Evolutionary conservation across 1,140 invertebrate genomes (phyloP), one percentile per base, ranked within the genome.

Genomic region (Drosophila sechellia): DNA sequence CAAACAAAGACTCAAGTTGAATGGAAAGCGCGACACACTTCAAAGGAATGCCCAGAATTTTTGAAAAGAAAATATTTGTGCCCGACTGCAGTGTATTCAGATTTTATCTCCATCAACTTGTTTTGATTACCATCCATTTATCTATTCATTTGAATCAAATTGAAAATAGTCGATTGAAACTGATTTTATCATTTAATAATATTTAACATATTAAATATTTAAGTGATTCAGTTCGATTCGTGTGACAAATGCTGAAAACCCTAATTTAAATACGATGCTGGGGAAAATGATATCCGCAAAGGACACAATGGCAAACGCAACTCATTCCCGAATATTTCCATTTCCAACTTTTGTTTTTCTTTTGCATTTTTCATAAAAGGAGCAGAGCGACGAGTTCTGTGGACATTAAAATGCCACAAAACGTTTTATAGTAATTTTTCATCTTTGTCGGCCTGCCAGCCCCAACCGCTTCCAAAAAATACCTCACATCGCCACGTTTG

Each of bases 371-470:
- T 85, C 64, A 73, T 83, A 79, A 76, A 76, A 55, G 71, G 25
- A 46, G 49, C 49, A 64, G 49, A 64, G 65, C 54, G 55, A 72
- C 74, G 81, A 75, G 63, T 87, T 75, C 71, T 78, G 83, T 86
- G 81, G 81, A 86, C 86, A 90, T 90, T 90, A 86, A 81, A 85
- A 90, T 90, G 87, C 86, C 87, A 83, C 87, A 90, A 90, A 90
- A 83, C 87, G 86, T 90, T 90, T 90, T 81, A 90, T 90, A 90
- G 86, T 90, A 90, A 90, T 90, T 90, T 90, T 90, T 90, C 86
- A 90, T 85, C 72, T 86, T 90, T 83, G 31, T 84, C 85, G 61
- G 40, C 83, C 25, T 25, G 13, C 25, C 6, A 20, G 3, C 15
- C 10, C 60, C 20, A 37, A 27, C 50, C 25, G 15, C 35, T 52